Evolutionary conservation across 2,888 invertebrate species (phyloP).

Genomic region (Bugulina stolonifera): DNA sequence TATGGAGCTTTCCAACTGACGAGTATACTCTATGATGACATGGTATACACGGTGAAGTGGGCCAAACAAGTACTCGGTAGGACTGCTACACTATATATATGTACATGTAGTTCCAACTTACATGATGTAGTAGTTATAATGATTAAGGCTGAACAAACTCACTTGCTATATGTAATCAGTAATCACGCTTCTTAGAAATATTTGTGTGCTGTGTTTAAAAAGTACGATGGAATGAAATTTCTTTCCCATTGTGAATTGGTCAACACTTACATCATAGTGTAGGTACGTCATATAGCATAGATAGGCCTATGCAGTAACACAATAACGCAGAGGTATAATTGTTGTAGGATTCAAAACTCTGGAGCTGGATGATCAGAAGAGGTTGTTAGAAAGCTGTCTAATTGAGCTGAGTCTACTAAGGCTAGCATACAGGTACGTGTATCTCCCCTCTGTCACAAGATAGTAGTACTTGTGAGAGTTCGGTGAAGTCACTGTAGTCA

Average conservation of each 20-base stretch:
- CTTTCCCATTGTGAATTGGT: not conserved
- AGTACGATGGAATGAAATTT: no score
- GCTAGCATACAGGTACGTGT: constrained; percentile 47
- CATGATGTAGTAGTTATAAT: no score
- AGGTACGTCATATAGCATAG: not conserved
- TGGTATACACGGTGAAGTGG: constrained; percentile 38
- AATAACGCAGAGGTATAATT: no score
- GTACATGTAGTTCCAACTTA: no score
- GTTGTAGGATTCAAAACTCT: constrained; percentile 45
- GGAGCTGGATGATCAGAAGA: constrained; percentile 49
- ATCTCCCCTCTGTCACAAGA: no score
- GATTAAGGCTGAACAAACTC: no score
- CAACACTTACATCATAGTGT: not conserved
- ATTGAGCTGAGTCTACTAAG: constrained; percentile 52
- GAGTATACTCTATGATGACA: constrained; percentile 8
- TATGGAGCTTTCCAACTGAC: constrained; percentile 23
- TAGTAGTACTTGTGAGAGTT: no score
- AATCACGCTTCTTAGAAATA: no score
- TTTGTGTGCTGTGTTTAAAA: no score
- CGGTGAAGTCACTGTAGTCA: no score
- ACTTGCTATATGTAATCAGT: no score
- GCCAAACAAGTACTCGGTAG: constrained; percentile 51
- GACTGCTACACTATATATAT: constrained; percentile 22
- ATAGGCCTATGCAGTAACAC: no score
- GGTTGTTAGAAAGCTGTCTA: constrained; percentile 49